phyloP scores from a whole-genome alignment of 2,797 vertebrate species.

The Leptoclinus maculatus region DNA sequence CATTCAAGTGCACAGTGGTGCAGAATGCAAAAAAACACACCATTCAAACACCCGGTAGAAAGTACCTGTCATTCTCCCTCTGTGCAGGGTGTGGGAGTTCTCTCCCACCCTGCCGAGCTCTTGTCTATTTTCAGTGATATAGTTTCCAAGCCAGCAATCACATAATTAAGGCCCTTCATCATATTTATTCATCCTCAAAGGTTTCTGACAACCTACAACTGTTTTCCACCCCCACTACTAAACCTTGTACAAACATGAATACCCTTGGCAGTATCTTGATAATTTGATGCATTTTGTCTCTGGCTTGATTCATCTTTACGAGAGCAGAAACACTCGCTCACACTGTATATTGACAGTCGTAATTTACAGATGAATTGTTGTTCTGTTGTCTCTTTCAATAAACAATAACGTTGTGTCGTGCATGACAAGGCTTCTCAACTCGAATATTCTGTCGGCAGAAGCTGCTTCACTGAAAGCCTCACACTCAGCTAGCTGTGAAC shows the following conservation, averaged over 20 bases:
- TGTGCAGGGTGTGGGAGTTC: slow-evolving; percentile 76
- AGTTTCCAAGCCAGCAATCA: slow-evolving; percentile 81
- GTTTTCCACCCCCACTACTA: slow-evolving; percentile 76
- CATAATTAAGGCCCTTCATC: slow-evolving; percentile 82
- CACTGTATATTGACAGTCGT: slow-evolving; percentile 23
- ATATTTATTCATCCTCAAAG: slow-evolving; percentile 81
- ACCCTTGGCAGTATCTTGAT: slow-evolving; percentile 68
- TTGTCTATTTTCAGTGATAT: slow-evolving; percentile 82
- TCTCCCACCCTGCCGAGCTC: slow-evolving; percentile 68
- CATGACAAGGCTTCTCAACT: slow-evolving; percentile 34
- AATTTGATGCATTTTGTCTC: slow-evolving; percentile 68
- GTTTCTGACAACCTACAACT: slow-evolving; percentile 81
- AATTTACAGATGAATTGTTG: slow-evolving; percentile 52
- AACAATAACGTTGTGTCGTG: slow-evolving; percentile 17
- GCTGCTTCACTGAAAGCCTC: slow-evolving; percentile 63
- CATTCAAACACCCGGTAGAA: slow-evolving; percentile 54
- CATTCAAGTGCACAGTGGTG: slow-evolving; percentile 51
- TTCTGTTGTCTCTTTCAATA: slow-evolving; percentile 26
- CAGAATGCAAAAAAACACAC: slow-evolving; percentile 35
- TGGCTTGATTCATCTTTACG: slow-evolving; percentile 56
- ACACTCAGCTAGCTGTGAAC: slow-evolving; percentile 58
- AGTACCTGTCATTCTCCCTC: slow-evolving; percentile 74
- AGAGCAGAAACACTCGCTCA: slow-evolving; percentile 39
- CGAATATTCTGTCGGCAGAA: slow-evolving; percentile 24
- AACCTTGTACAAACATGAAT: slow-evolving; percentile 77